Percentiles rank a stretch among this genome's conserved stretches.
phyloP scores from a whole-genome alignment of 2,113 vertebrate genomes.

The Mastomys coucha region DNA sequence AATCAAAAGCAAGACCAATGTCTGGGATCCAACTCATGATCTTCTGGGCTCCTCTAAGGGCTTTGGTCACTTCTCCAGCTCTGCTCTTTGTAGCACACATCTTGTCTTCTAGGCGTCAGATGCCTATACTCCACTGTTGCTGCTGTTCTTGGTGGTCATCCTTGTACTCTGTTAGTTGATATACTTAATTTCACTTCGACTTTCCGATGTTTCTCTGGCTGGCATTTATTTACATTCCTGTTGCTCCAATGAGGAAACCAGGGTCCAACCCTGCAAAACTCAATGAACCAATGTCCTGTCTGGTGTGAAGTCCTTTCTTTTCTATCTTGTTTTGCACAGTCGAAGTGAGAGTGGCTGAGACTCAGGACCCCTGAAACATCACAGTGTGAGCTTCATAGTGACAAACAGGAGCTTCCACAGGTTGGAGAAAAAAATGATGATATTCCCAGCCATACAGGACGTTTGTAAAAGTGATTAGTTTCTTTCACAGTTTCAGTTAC shows the following conservation, averaged over 20 bases:
- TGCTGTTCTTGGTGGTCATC: no score
- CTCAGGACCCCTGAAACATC: neutral
- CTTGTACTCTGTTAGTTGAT: no score
- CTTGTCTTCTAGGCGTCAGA: no score
- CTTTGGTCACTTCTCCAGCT: no score
- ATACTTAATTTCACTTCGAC: neutral
- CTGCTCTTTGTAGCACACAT: no score
- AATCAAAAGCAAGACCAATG: no score
- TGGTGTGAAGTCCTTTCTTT: neutral
- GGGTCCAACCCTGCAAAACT: neutral
- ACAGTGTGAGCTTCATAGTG: neutral
- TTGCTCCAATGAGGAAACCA: neutral
- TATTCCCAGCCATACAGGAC: neutral
- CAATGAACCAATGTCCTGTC: neutral
- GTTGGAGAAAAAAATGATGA: neutral
- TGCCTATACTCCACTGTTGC: no score
- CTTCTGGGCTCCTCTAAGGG: no score
- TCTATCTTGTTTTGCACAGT: neutral
- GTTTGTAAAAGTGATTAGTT: neutral
- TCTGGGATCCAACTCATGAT: no score
- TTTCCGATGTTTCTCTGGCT: neutral
- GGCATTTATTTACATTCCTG: neutral
- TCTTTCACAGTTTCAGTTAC: neutral
- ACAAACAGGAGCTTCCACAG: neutral
- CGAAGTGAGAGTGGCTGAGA: neutral